Evolutionary conservation across 2,797 vertebrate genomes (phyloP), one percentile per base, ranked within the genome.

Genomic region (Tapera naevia): DNA sequence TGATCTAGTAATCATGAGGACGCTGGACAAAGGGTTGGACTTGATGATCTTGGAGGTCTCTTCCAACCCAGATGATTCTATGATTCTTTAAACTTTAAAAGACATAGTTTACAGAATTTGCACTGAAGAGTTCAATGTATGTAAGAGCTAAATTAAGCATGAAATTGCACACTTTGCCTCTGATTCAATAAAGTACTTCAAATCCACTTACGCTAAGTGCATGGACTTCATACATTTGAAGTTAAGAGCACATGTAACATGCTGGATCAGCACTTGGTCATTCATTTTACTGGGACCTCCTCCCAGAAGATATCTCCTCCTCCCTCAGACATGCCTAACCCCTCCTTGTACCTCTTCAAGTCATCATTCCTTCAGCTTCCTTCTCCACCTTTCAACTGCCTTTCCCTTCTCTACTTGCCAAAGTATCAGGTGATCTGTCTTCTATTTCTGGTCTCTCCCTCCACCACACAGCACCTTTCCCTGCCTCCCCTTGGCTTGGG

Each of bases 251-350:
- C 3, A 7, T 46, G 13, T 41, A 80, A 61, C 39, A 5, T 7
- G 53, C 88, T 88, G 60, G 58, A 88, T 94, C 91, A 94, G 92
- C 85, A 80, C 57, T 64, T 32, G 60, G 32, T 32, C 76, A 91
- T 53, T 48, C 72, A 76, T 88, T 88, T 85, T n/a, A 87, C 65
- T 22, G n/a, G 32, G 53, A 73, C 4, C 13, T 62, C 43, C 13
- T 86, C 79, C 72, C 72, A 46, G 35, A 35, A 82, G 28, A 23
- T 23, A 51, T 7, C 67, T 64, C 21, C 43, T 39, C 5, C 17
- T 70, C 43, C n/a, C 60, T 64, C 35, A 22, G 32, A 76, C 30
- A 51, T 2, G 7, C 7, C 46, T 45, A 74, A 9, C 9, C 1
- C 10, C 32, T 74, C 46, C 23, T 27, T 18, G 16, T 13, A 41